A percentile compares a stretch with the other conserved stretches of the same genome.
Evolutionary conservation across 2,113 vertebrate genomes (phyloP).

Genomic region (Caracal caracal): DNA sequence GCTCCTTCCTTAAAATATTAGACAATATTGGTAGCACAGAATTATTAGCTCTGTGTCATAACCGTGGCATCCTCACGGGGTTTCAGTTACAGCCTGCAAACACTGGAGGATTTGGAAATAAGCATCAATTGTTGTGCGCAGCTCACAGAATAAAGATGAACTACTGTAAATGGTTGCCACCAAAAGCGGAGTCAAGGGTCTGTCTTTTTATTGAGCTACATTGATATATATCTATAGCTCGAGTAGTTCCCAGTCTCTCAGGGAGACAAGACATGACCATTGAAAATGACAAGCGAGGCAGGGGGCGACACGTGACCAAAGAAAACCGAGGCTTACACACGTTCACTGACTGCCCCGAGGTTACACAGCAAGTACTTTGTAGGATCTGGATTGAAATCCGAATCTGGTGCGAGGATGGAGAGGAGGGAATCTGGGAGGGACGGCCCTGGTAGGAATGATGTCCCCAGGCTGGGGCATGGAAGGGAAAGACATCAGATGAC

Average conservation of each 20-base stretch:
- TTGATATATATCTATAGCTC: neutral
- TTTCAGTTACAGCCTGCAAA: slow-evolving; percentile 24
- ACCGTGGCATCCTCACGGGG: neutral
- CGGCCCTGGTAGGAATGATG: neutral
- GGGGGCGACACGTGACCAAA: neutral
- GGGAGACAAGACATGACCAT: neutral
- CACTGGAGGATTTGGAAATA: slow-evolving; percentile 33
- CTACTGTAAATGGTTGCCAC: neutral
- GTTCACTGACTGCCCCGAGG: neutral
- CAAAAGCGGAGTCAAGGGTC: neutral
- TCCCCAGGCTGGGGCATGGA: neutral
- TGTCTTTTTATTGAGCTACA: neutral
- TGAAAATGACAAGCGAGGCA: neutral
- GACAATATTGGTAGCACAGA: neutral
- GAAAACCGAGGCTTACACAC: neutral
- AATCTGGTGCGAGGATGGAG: neutral
- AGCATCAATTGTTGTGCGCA: neutral
- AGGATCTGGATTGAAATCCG: neutral
- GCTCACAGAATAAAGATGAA: slow-evolving; percentile 33
- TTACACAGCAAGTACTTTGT: neutral
- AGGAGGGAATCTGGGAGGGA: neutral
- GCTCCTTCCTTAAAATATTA: slow-evolving; percentile 32
- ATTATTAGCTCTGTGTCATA: slow-evolving; percentile 27
- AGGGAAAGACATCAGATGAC: neutral
- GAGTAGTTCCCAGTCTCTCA: neutral